phyloP scores from a whole-genome alignment of 2,113 vertebrate genomes.

The Stomatorhinus ivindoensis region DNA sequence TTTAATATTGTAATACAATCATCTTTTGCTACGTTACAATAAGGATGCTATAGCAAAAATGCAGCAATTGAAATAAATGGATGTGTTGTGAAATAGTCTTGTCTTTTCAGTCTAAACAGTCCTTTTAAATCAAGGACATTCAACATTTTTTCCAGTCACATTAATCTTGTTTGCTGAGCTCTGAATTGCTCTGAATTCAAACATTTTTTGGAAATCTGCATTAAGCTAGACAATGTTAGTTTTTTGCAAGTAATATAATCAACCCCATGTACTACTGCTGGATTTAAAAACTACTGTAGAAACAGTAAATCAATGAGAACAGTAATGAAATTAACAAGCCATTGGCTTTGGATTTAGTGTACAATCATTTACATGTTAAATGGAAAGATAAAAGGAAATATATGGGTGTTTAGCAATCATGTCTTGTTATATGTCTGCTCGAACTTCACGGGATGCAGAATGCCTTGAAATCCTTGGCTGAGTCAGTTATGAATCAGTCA shows the following conservation, averaged over 20 bases:
- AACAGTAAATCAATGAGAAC: not conserved
- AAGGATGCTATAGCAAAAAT: not conserved
- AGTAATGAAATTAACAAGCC: not conserved
- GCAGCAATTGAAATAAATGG: not conserved
- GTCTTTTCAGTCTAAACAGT: not conserved
- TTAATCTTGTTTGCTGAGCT: not conserved
- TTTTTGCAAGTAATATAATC: not conserved
- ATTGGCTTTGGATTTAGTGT: not conserved
- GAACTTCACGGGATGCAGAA: not conserved
- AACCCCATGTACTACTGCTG: not conserved
- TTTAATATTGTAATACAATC: not conserved
- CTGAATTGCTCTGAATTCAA: not conserved
- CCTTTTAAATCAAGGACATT: not conserved
- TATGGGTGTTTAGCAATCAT: not conserved
- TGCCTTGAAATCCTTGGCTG: not conserved
- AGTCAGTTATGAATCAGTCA: not conserved
- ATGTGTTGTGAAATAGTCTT: not conserved
- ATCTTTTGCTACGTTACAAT: not conserved
- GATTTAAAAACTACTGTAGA: not conserved
- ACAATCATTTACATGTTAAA: not conserved
- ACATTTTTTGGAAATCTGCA: not conserved
- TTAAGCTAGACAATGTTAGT: not conserved
- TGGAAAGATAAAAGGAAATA: not conserved
- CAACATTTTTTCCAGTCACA: not conserved
- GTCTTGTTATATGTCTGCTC: not conserved